Evolutionary conservation across 92 coral and sea anemone species (phyloP).

Genomic region (Nematostella vectensis): DNA sequence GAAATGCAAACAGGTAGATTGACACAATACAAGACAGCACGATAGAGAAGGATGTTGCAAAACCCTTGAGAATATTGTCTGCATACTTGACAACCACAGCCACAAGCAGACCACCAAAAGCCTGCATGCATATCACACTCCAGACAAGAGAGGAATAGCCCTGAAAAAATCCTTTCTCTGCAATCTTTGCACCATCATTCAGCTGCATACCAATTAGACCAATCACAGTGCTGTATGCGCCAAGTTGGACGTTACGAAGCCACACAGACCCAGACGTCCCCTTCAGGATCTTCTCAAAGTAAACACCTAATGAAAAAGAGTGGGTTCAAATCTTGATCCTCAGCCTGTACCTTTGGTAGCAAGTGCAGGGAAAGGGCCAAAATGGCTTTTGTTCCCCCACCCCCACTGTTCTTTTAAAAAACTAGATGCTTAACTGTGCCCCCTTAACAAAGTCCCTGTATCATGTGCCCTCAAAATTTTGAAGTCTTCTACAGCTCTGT

Average conservation of each 20-base stretch:
- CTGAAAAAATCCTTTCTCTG: constrained; percentile 68
- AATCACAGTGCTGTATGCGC: constrained; percentile 54
- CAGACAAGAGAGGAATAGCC: constrained; percentile 79
- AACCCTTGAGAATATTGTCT: constrained; percentile 94
- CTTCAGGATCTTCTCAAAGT: constrained; percentile 94
- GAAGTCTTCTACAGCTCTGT: too few species aligned
- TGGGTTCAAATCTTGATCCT: too few species aligned
- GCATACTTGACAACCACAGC: constrained; percentile 98
- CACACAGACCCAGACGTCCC: constrained; percentile 77
- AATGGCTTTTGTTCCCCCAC: not conserved
- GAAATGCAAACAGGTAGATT: constrained; percentile 75
- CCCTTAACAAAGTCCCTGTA: too few species aligned
- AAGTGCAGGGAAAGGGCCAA: not conserved
- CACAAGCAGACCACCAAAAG: constrained; percentile 89
- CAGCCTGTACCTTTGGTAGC: not conserved
- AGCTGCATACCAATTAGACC: constrained; percentile 85
- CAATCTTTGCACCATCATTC: constrained; percentile 78
- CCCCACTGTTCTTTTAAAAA: too few species aligned
- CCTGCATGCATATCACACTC: constrained; percentile 78
- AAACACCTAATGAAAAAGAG: constrained; percentile 58
- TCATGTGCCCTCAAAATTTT: too few species aligned
- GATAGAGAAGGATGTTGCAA: constrained; percentile 89
- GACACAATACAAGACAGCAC: constrained; percentile 77
- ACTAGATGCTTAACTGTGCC: too few species aligned
- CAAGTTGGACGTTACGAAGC: constrained; percentile 87